Base-by-base conservation (phyloP, 2,888 invertebrate genomes). In the Platycheirus rosarum region DNA sequence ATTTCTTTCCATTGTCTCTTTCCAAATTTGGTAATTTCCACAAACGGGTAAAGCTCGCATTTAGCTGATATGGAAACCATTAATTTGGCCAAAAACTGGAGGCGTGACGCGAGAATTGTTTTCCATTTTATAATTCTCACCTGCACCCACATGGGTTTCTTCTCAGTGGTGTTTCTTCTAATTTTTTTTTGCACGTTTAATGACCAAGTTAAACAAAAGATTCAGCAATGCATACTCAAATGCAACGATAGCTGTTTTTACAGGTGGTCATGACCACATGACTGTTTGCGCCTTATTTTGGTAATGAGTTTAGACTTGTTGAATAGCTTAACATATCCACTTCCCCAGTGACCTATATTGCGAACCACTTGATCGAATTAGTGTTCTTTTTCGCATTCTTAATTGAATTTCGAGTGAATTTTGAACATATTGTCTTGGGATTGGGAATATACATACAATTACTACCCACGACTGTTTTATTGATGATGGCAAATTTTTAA, bases 51-150 rank as follows among this genome's bases (percentile, higher is more conserved):
- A 76, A 46, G 69, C 70, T 80, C 51, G 26, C 46, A 71, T 57
- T 35, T 51, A 57, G 44, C 65, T 76, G 80, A 76, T 46, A 63
- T 40, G 13, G 32, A 62, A 57, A 63, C 14, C 71, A 68, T 77
- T 77, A 73, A 73, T 77, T 82, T 73, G 62, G 66, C 62, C 66
- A 65, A 76, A 82, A 77, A 66, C 71, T 42, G 73, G 62, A 77
- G 82, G 82, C 77, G 82, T 82, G 66, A 77, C 66, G 71, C 37
- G 68, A 63, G 60, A 75, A 46, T 23, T 53, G 42, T 65, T 75
- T 29, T 63, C 26, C 26, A 32, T 46, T 53, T 46, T 46, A 18
- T 29, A 23, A 5, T 16, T 44, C 29, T 49, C n/a, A n/a, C 11
- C 7, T 53, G 32, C 51, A 53, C 76, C 53, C 65, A 65, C 76